Evolutionary conservation across 1,140 invertebrate genomes (phyloP), one percentile per base, ranked within the genome.

Genomic region (Thaumetopoea pityocampa): DNA sequence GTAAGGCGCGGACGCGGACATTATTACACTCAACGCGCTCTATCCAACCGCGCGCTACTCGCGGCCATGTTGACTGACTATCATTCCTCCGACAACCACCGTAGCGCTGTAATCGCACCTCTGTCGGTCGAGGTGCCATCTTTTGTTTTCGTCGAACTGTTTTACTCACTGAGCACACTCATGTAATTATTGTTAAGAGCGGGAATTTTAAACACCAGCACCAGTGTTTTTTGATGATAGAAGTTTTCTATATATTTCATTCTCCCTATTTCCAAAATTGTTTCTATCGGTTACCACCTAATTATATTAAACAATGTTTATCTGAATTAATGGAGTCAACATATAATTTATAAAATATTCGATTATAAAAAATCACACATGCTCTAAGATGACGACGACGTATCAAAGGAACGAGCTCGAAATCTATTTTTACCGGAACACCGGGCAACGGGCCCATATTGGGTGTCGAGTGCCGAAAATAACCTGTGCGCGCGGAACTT

Each of bases 1-100:
- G 74, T 82, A 73, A 84, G 87, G 89, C 88, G 86, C 89, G 69
- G 86, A 63, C 85, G 81, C 72, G 68, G 79, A 83, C 79, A 80
- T 80, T 49, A 76, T 74, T 78, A 67, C 54, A 57, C 62, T 38
- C 57, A 60, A 60, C 68, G 72, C 87, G 71, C 66, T 70, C 77
- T 86, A 83, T 85, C 89, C 88, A 87, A 87, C 73, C 86, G 69
- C 85, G 80, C 73, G 85, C 74, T 66, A 71, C 77, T 77, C 85
- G 86, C 84, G 67, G 76, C 83, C 77, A 85, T 80, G 53, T 81
- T 74, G 64, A 83, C 76, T 71, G 69, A 66, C 69, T 59, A 51
- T 59, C 52, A 48, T 47, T 57, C 45, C 19, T 52, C 56, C 66
- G 63, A 66, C 68, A 67, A 56, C 65, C 37, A 63, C 67, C 58